These are phyloP conservation scores for Meteorus sp. DNA, from an alignment of 1,140 invertebrate genomes.

Conservation along the genomic window DNA sequence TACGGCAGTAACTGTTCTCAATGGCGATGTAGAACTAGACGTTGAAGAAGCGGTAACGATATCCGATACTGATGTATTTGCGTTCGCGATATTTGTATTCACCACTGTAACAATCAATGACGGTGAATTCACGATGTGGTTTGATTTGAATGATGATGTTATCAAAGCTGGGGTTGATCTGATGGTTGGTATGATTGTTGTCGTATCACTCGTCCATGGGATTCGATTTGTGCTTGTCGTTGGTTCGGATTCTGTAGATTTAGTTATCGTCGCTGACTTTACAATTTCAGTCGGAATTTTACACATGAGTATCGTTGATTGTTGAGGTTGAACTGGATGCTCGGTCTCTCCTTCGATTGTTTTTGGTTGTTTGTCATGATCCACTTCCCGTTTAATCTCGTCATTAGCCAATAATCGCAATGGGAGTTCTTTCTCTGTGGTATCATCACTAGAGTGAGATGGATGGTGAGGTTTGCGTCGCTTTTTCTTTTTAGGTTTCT, in stretches of 20 bases:
- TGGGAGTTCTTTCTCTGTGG: neutral
- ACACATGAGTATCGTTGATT: neutral
- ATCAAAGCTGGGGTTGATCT: neutral
- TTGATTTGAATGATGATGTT: neutral
- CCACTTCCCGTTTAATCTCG: slow-evolving; percentile 49
- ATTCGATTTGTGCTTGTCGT: no score
- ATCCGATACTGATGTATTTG: neutral
- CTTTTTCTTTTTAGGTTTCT: slow-evolving; percentile 37
- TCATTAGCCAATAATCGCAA: slow-evolving; percentile 37
- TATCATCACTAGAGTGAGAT: neutral
- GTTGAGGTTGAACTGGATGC: neutral
- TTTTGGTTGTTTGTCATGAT: neutral
- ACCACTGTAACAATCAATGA: neutral
- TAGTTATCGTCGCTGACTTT: neutral
- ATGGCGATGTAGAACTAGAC: neutral
- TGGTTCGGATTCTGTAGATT: no score
- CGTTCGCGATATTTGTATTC: neutral
- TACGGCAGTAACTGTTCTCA: neutral
- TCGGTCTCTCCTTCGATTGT: neutral
- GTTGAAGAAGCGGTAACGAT: slow-evolving; percentile 7
- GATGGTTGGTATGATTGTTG: neutral
- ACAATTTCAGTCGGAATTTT: no score
- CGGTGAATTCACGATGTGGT: neutral
- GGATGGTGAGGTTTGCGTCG: slow-evolving; percentile 11
- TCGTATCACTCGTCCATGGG: neutral